Percentiles rank a stretch among this genome's conserved stretches.
These are phyloP conservation scores for Tyto alba DNA, from an alignment of 2,113 vertebrate genomes.

Conservation along the genomic window DNA sequence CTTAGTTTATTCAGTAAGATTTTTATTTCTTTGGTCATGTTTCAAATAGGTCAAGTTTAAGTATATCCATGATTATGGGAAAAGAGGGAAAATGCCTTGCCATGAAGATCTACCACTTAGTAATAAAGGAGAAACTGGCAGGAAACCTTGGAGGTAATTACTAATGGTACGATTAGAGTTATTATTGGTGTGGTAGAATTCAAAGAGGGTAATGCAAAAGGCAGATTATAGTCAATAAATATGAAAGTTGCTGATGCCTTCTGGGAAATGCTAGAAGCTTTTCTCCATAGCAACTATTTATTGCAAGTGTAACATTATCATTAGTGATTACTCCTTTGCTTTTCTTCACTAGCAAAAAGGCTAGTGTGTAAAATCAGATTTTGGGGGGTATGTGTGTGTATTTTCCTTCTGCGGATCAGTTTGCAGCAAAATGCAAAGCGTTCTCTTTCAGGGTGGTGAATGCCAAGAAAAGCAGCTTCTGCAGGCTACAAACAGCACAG, in stretches of 20 bases:
- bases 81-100: neutral
- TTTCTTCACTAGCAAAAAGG: neutral
- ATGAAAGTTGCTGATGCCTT: slow-evolving; percentile 13
- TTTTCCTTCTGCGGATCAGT: neutral
- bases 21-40: neutral
- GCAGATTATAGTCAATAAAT: slow-evolving; percentile 49
- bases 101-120: neutral
- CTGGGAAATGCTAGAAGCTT: slow-evolving; percentile 1
- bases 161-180: neutral
- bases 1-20: neutral
- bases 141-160: neutral
- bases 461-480: slow-evolving; percentile 42
- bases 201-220: slow-evolving; percentile 17
- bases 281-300: neutral
- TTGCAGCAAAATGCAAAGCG: neutral
- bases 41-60: neutral
- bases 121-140: neutral
- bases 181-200: slow-evolving; percentile 8
- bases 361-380: neutral
- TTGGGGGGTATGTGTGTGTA: neutral
- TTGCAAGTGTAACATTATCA: neutral
- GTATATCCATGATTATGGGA: neutral
- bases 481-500: neutral
- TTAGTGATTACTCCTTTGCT: neutral
- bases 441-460: neutral